Evolutionary conservation across 1,140 invertebrate species (phyloP).

Genomic region (Magallana ariakensis): DNA sequence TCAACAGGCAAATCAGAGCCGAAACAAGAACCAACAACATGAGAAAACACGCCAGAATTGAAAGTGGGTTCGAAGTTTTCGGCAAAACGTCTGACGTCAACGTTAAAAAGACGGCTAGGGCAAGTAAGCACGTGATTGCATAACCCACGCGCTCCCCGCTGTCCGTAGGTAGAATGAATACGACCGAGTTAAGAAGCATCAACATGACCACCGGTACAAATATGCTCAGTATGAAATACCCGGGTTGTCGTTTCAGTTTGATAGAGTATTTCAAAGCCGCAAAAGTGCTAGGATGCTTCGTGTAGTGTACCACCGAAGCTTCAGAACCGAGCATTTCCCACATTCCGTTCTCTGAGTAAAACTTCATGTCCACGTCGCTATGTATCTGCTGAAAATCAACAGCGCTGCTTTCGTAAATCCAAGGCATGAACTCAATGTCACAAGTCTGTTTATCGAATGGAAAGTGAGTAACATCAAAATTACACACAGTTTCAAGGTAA

Average conservation of each 20-base stretch:
- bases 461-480: constrained; percentile 84
- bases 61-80: constrained; percentile 54
- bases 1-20: constrained; percentile 33
- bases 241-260: constrained; percentile 45
- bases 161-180: constrained; percentile 65
- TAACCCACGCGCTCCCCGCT: constrained; percentile 67
- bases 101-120: constrained; percentile 64
- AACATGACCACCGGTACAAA: constrained; percentile 63
- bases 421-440: constrained; percentile 97
- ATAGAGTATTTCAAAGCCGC: constrained; percentile 49
- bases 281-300: not conserved
- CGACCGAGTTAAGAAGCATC: constrained; percentile 56
- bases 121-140: constrained; percentile 62
- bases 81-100: constrained; percentile 62
- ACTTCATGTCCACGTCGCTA: constrained; percentile 14
- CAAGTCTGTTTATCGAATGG: constrained; percentile 95
- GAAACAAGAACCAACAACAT: constrained; percentile 31
- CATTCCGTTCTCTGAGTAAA: constrained; percentile 44
- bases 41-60: constrained; percentile 28
- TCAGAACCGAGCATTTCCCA: constrained; percentile 9
- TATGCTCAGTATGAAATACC: constrained; percentile 62
- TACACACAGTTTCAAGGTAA: constrained; percentile 96
- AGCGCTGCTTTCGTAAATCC: constrained; percentile 80
- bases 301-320: not conserved
- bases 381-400: not conserved